These are phyloP conservation scores for Timema cristinae DNA, from an alignment of 2,888 invertebrate genomes.

Conservation along the genomic window DNA sequence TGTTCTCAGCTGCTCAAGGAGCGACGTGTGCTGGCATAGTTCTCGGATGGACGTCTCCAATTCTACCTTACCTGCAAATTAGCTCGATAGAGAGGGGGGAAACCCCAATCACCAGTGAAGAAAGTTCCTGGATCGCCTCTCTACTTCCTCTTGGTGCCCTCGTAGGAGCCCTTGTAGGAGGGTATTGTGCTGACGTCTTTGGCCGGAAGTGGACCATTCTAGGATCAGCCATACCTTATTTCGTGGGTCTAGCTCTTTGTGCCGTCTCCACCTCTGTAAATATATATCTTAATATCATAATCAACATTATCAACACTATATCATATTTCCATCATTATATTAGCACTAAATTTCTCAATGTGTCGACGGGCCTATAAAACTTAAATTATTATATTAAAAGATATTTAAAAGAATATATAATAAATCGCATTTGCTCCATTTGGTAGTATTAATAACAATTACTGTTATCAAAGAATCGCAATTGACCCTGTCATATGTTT, in stretches of 20 bases:
- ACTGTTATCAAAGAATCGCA: too few species aligned
- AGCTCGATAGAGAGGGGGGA: background rate
- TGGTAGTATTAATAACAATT: too few species aligned
- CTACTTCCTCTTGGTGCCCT: background rate
- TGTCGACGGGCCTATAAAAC: too few species aligned
- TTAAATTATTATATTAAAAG: too few species aligned
- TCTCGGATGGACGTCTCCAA: conserved; percentile 7
- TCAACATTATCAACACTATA: too few species aligned
- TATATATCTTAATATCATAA: too few species aligned
- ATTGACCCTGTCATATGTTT: too few species aligned
- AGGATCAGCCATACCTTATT: background rate
- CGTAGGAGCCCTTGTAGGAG: background rate
- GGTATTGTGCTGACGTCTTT: background rate
- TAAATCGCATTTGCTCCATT: too few species aligned
- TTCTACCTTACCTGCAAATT: background rate
- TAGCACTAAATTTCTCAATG: too few species aligned
- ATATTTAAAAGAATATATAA: too few species aligned
- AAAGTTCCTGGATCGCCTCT: conserved; percentile 7
- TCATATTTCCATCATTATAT: too few species aligned
- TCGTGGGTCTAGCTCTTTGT: background rate
- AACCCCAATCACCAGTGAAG: background rate
- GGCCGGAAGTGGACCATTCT: conserved; percentile 7
- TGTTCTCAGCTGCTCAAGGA: conserved; percentile 2
- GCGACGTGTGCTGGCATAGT: background rate
- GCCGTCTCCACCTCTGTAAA: background rate